phyloP scores from a whole-genome alignment of 2,888 invertebrate species.

The Acleris literana region DNA sequence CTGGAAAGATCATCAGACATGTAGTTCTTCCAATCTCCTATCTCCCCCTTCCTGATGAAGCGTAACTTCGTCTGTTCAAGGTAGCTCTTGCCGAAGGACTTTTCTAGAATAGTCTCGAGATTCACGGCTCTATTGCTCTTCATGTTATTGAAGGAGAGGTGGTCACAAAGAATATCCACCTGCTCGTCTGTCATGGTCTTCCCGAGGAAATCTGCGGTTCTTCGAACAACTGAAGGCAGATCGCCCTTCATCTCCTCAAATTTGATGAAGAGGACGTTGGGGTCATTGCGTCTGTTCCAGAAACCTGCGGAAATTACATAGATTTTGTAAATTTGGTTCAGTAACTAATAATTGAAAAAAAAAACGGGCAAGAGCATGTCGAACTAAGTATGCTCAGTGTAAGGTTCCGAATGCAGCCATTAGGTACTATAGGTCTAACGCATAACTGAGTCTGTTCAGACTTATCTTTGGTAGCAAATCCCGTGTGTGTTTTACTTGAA shows the following conservation, averaged over 20 bases:
- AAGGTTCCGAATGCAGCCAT: too few species aligned
- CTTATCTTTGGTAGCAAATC: too few species aligned
- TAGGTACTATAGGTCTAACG: too few species aligned
- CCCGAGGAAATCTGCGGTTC: conserved; percentile 88
- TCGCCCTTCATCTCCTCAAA: conserved; percentile 93
- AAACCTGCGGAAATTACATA: conserved; percentile 71
- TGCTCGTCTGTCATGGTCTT: conserved; percentile 87
- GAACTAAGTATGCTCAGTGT: too few species aligned
- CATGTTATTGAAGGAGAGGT: conserved; percentile 92
- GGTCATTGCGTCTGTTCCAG: conserved; percentile 87
- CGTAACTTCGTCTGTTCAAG: conserved; percentile 79
- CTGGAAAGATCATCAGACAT: conserved; percentile 89
- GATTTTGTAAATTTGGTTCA: neutral
- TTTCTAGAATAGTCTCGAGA: conserved; percentile 85
- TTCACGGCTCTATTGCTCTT: conserved; percentile 91
- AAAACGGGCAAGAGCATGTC: neutral
- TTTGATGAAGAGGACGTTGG: conserved; percentile 89
- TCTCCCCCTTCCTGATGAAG: conserved; percentile 90
- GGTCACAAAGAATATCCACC: conserved; percentile 86
- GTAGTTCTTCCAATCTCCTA: conserved; percentile 91
- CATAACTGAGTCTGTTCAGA: too few species aligned
- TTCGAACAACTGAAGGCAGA: conserved; percentile 85
- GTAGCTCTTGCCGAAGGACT: conserved; percentile 75
- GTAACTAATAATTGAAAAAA: neutral
- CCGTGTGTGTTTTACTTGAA: too few species aligned